Evolutionary conservation across 2,113 vertebrate genomes (phyloP).

Genomic region (Neolamprologus falcicula): DNA sequence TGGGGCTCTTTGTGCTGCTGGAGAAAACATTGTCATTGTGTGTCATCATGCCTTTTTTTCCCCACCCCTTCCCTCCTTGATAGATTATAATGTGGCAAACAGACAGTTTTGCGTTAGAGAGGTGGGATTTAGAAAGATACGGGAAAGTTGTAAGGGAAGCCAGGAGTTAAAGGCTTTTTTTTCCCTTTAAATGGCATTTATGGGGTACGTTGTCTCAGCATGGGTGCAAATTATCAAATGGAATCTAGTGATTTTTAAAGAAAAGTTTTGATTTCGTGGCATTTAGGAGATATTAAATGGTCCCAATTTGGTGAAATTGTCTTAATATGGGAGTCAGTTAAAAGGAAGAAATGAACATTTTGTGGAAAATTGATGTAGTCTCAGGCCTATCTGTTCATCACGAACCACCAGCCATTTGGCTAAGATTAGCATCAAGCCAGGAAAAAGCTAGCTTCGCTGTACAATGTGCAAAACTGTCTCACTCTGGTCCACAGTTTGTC

Average conservation of each 20-base stretch:
- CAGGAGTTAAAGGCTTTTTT: background rate
- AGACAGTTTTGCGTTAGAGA: background rate
- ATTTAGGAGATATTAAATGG: background rate
- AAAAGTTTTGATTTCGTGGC: background rate
- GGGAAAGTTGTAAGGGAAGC: background rate
- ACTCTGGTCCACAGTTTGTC: background rate
- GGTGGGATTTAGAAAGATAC: background rate
- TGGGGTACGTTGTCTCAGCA: background rate
- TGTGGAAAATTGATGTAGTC: background rate
- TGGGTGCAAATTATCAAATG: background rate
- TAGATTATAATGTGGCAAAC: slow-evolving; percentile 34
- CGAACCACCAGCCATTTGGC: background rate
- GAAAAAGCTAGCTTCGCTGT: background rate
- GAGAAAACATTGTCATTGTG: slow-evolving; percentile 52
- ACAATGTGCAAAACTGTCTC: background rate
- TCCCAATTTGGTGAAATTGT: background rate
- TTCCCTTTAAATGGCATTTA: background rate
- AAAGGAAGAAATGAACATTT: background rate
- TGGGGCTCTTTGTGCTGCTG: slow-evolving; percentile 34
- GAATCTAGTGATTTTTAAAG: background rate
- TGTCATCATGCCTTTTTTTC: slow-evolving; percentile 9
- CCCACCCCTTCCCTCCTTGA: background rate
- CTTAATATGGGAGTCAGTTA: background rate
- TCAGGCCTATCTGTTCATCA: background rate
- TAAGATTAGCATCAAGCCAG: background rate